Evolutionary conservation across 2,888 invertebrate species (phyloP).

Genomic region (Lysandra coridon): DNA sequence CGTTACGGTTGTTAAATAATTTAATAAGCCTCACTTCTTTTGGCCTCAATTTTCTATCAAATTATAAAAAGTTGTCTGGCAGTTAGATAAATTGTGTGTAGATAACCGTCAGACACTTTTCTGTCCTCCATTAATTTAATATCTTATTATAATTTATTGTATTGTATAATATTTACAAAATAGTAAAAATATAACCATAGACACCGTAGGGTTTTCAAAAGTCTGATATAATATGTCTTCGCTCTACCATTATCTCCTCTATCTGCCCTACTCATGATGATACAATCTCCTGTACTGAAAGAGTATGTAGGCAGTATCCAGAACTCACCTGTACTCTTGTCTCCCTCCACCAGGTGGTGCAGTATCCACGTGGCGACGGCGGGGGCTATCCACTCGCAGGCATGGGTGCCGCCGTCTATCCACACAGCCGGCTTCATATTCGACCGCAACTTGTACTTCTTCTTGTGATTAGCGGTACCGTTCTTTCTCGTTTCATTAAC

Average conservation of each 20-base stretch:
- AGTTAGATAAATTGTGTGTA: background rate
- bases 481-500: slow-evolving; percentile 48
- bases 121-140: background rate
- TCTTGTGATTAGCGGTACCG: slow-evolving; percentile 48
- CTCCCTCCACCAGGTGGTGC: slow-evolving; percentile 83
- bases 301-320: background rate
- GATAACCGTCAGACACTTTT: background rate
- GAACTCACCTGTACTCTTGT: slow-evolving; percentile 72
- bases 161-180: too few relatives aligned
- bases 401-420: slow-evolving; percentile 89
- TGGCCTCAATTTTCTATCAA: background rate
- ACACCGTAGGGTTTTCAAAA: too few relatives aligned
- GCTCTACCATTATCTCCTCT: too few relatives aligned
- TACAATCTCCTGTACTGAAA: background rate
- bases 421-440: slow-evolving; percentile 86
- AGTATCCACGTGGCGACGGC: slow-evolving; percentile 88
- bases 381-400: slow-evolving; percentile 90
- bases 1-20: slow-evolving; percentile 14
- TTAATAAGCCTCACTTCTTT: background rate
- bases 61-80: background rate
- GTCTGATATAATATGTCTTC: too few relatives aligned
- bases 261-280: background rate
- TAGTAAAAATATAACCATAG: too few relatives aligned
- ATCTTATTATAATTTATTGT: too few relatives aligned
- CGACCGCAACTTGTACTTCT: slow-evolving; percentile 72